Percentiles rank a stretch among this genome's conserved stretches.
These are phyloP conservation scores for Himalopsyche tibetana DNA, from an alignment of 2,888 invertebrate genomes.

Conservation along the genomic window DNA sequence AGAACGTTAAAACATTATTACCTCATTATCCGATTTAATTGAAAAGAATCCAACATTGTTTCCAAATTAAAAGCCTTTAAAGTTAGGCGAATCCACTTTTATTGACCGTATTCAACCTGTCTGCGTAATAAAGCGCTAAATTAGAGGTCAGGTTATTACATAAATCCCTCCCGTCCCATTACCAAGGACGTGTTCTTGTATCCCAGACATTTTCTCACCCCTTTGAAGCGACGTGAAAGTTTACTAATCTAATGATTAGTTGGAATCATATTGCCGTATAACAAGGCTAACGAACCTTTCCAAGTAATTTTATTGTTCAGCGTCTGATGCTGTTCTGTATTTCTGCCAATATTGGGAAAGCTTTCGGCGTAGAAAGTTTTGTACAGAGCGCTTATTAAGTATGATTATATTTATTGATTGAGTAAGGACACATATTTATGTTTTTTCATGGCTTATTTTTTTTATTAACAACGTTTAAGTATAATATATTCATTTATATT, in stretches of 20 bases:
- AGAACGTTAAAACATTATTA: too few species aligned
- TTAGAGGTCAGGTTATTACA: conserved; percentile 1
- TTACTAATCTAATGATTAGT: neutral
- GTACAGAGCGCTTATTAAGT: neutral
- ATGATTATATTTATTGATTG: neutral
- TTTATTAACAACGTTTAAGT: too few species aligned
- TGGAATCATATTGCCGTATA: neutral
- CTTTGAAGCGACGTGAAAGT: conserved; percentile 1
- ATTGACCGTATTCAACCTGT: neutral
- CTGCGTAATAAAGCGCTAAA: neutral
- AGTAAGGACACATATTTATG: neutral
- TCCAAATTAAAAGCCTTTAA: too few species aligned
- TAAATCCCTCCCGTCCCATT: neutral
- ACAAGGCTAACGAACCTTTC: neutral
- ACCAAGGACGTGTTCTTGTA: neutral
- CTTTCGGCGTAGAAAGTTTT: neutral
- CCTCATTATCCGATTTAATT: too few species aligned
- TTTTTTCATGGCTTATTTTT: too few species aligned
- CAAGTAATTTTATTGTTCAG: neutral
- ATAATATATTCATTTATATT: too few species aligned
- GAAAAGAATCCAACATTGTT: too few species aligned
- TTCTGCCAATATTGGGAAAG: neutral
- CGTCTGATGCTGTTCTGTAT: neutral
- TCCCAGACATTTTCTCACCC: conserved; percentile 5
- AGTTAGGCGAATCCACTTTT: too few species aligned